Base-by-base conservation (phyloP, 2,888 invertebrate species). In the Icerya purchasi region DNA sequence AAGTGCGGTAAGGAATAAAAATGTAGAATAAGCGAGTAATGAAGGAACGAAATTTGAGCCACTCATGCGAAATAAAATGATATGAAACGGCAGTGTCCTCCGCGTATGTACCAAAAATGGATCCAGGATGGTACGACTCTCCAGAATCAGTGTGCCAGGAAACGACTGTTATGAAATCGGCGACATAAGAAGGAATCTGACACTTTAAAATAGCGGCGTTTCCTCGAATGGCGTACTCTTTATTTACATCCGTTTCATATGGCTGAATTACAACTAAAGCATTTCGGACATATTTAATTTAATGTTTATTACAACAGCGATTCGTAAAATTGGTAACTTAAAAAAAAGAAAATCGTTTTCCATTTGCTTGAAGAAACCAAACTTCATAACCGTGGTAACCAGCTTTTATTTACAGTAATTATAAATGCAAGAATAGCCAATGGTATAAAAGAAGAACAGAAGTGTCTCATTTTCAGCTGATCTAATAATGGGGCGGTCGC, bases 171-270 rank as follows among this genome's bases (percentile, higher is more conserved):
- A 93, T 86, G 73, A 91, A 92, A 75, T 92, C 91, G 64, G 87
- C 86, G 63, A 92, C 90, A 74, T 90, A 93, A 64, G 88, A 88
- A 54, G 92, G 92, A 68, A 89, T 84, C 68, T 86, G 85, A 75
- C 89, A 90, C 75, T 88, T 89, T 68, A 89, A 75, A 65, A 89
- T 83, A 64, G 86, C 88, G 67, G 88, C 81, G 73, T 90, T 90
- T 67, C 90, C 89, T 66, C 86, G 81, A 69, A 90, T 90, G 61
- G 84, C 88, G 73, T 89, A 88, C 72, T 89, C 89, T 75, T 88
- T 85, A 74, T 84, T 85, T 61, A 86, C 86, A 68, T 86, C 86
- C 51, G 83, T 83, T 70, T 86, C 85, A 74, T 86, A 86, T 68
- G 78, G 79, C 73, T 87, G 86, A 61, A 84, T 77, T 66, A 86